A percentile compares a stretch with the other conserved stretches of the same genome.
These are phyloP conservation scores for Dryadula phaetusa DNA, from an alignment of 2,888 invertebrate genomes.

Conservation along the genomic window DNA sequence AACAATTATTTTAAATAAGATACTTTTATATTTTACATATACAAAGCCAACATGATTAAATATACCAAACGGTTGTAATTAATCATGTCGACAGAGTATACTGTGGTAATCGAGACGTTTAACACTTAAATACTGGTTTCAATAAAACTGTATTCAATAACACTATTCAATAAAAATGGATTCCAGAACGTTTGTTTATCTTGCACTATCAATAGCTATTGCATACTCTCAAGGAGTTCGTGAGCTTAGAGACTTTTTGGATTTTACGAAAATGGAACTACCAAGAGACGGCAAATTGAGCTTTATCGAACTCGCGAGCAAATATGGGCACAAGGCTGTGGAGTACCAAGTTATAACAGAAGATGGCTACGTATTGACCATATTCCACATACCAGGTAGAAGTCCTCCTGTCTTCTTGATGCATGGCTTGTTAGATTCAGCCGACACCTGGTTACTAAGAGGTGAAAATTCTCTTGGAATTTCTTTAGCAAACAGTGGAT, in stretches of 20 bases:
- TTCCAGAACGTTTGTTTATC: background rate
- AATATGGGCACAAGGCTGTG: slow-evolving; percentile 45
- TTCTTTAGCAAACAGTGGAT: slow-evolving; percentile 49
- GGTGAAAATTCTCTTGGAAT: slow-evolving; percentile 52
- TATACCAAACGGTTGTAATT: no score
- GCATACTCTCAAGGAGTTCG: background rate
- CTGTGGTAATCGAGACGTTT: no score
- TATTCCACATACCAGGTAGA: slow-evolving; percentile 51
- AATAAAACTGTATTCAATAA: background rate
- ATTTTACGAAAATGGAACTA: background rate
- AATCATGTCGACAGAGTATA: no score
- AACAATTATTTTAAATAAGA: background rate
- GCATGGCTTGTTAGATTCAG: slow-evolving; percentile 53
- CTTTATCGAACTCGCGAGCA: slow-evolving; percentile 47
- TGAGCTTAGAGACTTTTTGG: background rate
- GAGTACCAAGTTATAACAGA: slow-evolving; percentile 51
- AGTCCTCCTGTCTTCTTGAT: slow-evolving; percentile 48
- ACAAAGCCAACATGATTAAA: background rate
- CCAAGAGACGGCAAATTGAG: slow-evolving; percentile 22
- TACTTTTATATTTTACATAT: background rate
- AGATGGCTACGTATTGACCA: slow-evolving; percentile 55
- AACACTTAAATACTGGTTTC: background rate
- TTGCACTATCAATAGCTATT: background rate
- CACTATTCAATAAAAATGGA: background rate
- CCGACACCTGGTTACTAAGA: slow-evolving; percentile 52